Evolutionary conservation across 2,888 invertebrate species (phyloP).

Genomic region (Dugesia japonica): DNA sequence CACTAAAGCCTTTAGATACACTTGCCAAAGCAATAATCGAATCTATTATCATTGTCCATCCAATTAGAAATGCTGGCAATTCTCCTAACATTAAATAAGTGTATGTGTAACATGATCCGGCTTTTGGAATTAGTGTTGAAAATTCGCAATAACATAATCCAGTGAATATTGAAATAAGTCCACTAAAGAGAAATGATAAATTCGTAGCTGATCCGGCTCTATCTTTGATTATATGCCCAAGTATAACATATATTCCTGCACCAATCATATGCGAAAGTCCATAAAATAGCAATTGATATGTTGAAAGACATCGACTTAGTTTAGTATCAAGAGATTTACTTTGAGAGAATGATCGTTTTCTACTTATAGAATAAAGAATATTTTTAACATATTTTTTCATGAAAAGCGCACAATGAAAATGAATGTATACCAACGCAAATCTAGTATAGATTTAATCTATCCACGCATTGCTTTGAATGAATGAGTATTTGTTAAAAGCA

Average conservation of each 20-base stretch:
- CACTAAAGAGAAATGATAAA: conserved; percentile 31
- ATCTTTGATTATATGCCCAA: conserved; percentile 30
- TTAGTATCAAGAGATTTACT: conserved; percentile 27
- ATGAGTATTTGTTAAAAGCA: too few species aligned
- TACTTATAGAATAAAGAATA: background rate
- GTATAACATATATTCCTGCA: conserved; percentile 35
- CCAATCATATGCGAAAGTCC: conserved; percentile 32
- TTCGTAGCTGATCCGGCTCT: conserved; percentile 28
- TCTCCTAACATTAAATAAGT: conserved; percentile 34
- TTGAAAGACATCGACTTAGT: conserved; percentile 31
- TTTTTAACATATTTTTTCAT: too few species aligned
- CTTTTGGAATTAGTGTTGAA: conserved; percentile 34
- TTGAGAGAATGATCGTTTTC: background rate
- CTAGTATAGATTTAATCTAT: too few species aligned
- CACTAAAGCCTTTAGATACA: conserved; percentile 33
- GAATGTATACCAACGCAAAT: too few species aligned
- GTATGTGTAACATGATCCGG: conserved; percentile 32
- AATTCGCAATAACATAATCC: conserved; percentile 35
- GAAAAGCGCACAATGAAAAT: too few species aligned
- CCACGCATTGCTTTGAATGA: too few species aligned
- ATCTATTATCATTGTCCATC: conserved; percentile 35
- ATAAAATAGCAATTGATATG: conserved; percentile 31
- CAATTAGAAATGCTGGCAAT: conserved; percentile 33
- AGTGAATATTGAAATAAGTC: conserved; percentile 26
- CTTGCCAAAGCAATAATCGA: conserved; percentile 31